Percentiles rank a stretch among this genome's conserved stretches.
Evolutionary conservation across 2,888 invertebrate species (phyloP).

Genomic region (Lacanobia wlatinum): DNA sequence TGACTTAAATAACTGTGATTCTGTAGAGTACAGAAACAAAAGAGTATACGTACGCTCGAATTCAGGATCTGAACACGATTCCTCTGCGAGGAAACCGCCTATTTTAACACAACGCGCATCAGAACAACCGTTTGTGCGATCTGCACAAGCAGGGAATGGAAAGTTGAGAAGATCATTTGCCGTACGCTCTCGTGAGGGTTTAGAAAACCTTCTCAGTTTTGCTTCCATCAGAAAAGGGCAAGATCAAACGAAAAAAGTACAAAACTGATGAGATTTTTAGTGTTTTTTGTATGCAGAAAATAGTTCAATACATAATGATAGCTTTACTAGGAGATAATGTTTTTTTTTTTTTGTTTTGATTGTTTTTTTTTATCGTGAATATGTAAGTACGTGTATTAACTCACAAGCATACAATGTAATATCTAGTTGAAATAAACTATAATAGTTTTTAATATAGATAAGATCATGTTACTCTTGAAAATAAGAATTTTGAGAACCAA

Average conservation of each 20-base stretch:
- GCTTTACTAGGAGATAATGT: conserved; percentile 60
- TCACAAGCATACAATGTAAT: conserved; percentile 40
- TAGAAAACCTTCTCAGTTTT: conserved; percentile 85
- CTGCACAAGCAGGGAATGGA: conserved; percentile 79
- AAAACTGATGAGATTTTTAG: conserved; percentile 65
- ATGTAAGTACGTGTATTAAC: conserved; percentile 22
- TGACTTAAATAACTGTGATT: conserved; percentile 67
- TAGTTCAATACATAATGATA: conserved; percentile 43
- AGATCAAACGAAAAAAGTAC: conserved; percentile 77
- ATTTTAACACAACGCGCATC: conserved; percentile 74
- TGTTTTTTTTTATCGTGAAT: conserved; percentile 38
- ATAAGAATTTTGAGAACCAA: conserved; percentile 16
- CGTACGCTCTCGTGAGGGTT: conserved; percentile 86
- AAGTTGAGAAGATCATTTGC: conserved; percentile 86
- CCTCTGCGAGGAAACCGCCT: conserved; percentile 64
- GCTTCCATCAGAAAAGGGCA: conserved; percentile 78
- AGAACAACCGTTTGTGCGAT: conserved; percentile 81
- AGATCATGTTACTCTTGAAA: conserved; percentile 12
- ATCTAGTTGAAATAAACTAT: conserved; percentile 38
- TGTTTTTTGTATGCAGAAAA: conserved; percentile 41
- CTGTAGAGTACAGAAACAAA: conserved; percentile 80
- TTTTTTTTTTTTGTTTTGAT: conserved; percentile 16
- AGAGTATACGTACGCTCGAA: conserved; percentile 72
- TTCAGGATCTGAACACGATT: conserved; percentile 76
- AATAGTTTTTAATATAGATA: conserved; percentile 13